phyloP scores from a whole-genome alignment of 1,140 invertebrate species.

The Chelonus insularis region DNA sequence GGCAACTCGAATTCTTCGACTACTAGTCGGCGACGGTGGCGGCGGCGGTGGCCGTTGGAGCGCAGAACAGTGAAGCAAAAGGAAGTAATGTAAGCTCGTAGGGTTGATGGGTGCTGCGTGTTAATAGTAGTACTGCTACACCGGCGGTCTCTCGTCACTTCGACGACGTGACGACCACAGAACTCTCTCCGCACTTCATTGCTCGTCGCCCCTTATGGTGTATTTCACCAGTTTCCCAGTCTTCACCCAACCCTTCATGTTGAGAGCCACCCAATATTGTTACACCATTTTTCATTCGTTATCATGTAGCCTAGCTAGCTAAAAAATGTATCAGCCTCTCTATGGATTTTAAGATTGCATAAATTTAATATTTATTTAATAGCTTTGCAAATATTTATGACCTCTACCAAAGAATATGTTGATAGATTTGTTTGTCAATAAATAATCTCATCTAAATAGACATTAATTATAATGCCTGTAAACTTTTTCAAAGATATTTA shows the following conservation, averaged over 20 bases:
- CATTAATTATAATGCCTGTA: too few species aligned
- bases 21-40: constrained; percentile 51
- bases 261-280: neutral
- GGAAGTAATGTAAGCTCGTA: constrained; percentile 30
- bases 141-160: constrained; percentile 45
- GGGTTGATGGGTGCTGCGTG: constrained; percentile 37
- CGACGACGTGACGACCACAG: constrained; percentile 47
- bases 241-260: neutral
- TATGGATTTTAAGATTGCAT: too few species aligned
- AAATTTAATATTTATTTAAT: too few species aligned
- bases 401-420: too few species aligned
- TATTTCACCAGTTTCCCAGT: constrained; percentile 32
- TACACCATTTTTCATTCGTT: too few species aligned
- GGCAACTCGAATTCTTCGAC: constrained; percentile 60
- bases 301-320: too few species aligned
- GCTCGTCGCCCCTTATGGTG: constrained; percentile 27
- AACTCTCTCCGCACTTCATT: constrained; percentile 46
- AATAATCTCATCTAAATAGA: too few species aligned
- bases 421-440: too few species aligned
- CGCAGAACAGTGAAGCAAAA: constrained; percentile 41
- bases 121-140: neutral
- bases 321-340: too few species aligned
- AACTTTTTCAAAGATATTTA: too few species aligned
- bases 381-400: too few species aligned
- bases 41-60: constrained; percentile 38